Evolutionary conservation across 2,888 invertebrate species (phyloP), one percentile per base, ranked within the genome.

Genomic region (Drosophila cognata): DNA sequence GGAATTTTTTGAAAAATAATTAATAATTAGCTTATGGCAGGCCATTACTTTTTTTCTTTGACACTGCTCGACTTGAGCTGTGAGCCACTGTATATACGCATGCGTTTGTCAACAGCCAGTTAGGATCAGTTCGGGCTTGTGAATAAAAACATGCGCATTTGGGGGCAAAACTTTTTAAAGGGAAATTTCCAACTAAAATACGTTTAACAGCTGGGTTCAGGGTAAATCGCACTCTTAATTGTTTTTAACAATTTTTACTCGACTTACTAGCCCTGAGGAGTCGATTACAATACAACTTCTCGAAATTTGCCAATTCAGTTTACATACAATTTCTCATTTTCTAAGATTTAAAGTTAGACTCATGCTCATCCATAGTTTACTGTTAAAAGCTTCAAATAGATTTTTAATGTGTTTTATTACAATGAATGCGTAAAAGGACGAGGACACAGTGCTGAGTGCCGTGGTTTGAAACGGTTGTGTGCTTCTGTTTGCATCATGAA

Each of bases 371-470:
- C 31, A 50, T 43, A 46, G 60, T 31, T 35, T 57, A 51, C 18
- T 38, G n/a, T 46, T 52, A 13, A 50, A 43, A 51, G 35, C 36
- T 59, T 33, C 35, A 36, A 35, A 36, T 29, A 11, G 28, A 25
- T 43, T 31, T 31, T 0, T 28, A 28, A 8, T 28, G 18, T 16
- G 1, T 48, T 60, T 33, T 29, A 51, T 65, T 51, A 18, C n/a
- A 68, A 53, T 21, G 38, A n/a, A 62, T 50, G 60, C 35, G n/a
- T 41, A 61, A 25, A 48, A 50, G 46, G 41, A 57, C 43, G 63
- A 53, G 63, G 64, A 79, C 74, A 51, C 48, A 53, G 59, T 29
- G 33, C 25, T 8, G 21, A 53, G 43, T 57, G 35, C 48, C 56
- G 48, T 46, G 56, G 48, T 33, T 66, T 64, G 46, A 59, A 62